Conservation (phyloP, 2,113 vertebrate genomes). For the Lasiurus cinereus region DNA sequence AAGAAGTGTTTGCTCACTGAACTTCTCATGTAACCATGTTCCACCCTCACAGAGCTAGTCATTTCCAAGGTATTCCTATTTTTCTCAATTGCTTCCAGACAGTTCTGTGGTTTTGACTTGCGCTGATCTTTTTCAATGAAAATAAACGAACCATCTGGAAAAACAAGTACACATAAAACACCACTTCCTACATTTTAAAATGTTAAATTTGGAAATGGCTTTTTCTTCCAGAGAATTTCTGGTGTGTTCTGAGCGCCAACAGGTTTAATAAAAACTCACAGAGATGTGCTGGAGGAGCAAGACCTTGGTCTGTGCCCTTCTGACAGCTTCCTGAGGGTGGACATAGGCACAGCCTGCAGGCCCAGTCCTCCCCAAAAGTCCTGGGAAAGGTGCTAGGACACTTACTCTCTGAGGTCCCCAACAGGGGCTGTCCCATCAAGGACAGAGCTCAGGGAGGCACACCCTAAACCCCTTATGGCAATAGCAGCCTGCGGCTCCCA, state of each 20-base stretch:
- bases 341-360: background rate
- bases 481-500: background rate
- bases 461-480: background rate
- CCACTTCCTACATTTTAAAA: slow-evolving; percentile 79
- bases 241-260: slow-evolving; percentile 25
- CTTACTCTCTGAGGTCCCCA: background rate
- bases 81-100: slow-evolving; percentile 80
- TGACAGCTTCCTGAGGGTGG: background rate
- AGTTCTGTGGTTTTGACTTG: slow-evolving; percentile 79
- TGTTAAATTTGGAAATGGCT: slow-evolving; percentile 72
- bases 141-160: slow-evolving; percentile 82
- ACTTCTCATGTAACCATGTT: slow-evolving; percentile 62
- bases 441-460: background rate
- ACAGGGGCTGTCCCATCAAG: background rate
- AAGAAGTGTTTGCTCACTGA: slow-evolving; percentile 65
- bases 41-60: slow-evolving; percentile 57
- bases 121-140: slow-evolving; percentile 80
- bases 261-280: slow-evolving; percentile 66
- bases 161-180: slow-evolving; percentile 79
- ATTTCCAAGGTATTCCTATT: slow-evolving; percentile 76
- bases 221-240: slow-evolving; percentile 50
- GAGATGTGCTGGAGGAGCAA: slow-evolving; percentile 51
- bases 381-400: background rate
- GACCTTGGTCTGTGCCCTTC: slow-evolving; percentile 2
- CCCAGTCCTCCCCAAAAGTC: background rate